Conservation (phyloP, 2,113 vertebrate species). For the Pipra filicauda region DNA sequence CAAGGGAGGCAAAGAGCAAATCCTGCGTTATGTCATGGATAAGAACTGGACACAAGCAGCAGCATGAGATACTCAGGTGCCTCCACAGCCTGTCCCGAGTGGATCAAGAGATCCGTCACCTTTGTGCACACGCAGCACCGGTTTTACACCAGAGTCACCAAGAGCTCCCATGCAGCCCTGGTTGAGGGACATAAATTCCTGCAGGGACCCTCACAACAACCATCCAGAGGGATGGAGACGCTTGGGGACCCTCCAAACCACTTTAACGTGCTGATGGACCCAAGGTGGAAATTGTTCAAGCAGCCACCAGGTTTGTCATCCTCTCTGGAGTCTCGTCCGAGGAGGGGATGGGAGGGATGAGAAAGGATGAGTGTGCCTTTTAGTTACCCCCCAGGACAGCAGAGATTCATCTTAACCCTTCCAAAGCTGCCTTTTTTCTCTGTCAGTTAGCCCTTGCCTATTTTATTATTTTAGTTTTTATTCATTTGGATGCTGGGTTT, state of each 20-base stretch:
- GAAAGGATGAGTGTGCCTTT: background rate
- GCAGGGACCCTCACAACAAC: background rate
- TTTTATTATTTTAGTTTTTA: background rate
- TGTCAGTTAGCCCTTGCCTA: background rate
- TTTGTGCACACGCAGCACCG: background rate
- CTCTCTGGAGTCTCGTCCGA: fast-evolving
- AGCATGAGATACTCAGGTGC: background rate
- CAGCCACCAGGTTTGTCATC: background rate
- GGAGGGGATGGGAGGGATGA: background rate
- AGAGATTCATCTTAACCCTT: background rate
- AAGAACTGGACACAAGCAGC: background rate
- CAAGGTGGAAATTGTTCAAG: background rate
- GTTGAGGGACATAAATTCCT: background rate
- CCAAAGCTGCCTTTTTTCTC: background rate
- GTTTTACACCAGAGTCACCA: background rate
- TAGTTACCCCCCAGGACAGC: background rate
- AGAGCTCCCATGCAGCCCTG: background rate
- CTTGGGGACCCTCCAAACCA: background rate
- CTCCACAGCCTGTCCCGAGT: background rate
- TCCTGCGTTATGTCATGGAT: fast-evolving
- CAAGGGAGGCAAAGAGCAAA: background rate
- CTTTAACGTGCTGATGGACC: background rate
- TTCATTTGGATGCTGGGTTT: background rate
- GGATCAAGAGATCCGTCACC: background rate
- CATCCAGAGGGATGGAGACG: background rate